phyloP scores from a whole-genome alignment of 2,113 vertebrate genomes.

The Lota lota region DNA sequence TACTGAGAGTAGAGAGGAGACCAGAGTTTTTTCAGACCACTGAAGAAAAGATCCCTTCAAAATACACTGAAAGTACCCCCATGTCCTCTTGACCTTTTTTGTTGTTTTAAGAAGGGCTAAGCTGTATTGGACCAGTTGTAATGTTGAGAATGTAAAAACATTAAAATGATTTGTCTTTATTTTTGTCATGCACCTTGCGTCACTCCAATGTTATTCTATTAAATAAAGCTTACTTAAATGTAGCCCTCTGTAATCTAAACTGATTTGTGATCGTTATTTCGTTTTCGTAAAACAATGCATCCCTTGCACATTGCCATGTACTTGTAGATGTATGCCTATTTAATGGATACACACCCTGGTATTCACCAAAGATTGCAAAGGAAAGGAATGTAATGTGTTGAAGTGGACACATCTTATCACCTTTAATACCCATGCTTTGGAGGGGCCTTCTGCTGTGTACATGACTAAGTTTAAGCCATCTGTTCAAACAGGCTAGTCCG shows the following conservation, averaged over 20 bases:
- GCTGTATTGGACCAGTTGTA: not conserved
- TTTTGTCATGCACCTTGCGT: constrained; percentile 1
- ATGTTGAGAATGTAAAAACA: constrained; percentile 9
- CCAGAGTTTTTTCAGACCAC: constrained; percentile 57
- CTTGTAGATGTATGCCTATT: too few species aligned
- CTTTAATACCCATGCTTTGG: constrained; percentile 11
- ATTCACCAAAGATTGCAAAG: not conserved
- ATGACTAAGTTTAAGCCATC: constrained; percentile 53
- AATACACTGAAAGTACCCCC: too few species aligned
- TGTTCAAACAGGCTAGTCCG: constrained; percentile 68
- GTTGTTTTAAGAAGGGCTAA: constrained; percentile 21
- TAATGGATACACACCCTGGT: too few species aligned
- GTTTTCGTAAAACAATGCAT: too few species aligned
- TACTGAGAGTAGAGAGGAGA: constrained; percentile 61
- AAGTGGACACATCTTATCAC: constrained; percentile 8
- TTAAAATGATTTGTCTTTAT: constrained; percentile 11
- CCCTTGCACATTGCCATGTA: too few species aligned
- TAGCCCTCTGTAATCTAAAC: not conserved
- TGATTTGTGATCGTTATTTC: too few species aligned
- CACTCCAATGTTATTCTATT: too few species aligned
- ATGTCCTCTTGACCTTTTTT: constrained; percentile 27
- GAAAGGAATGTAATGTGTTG: not conserved
- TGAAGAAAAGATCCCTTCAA: constrained; percentile 16
- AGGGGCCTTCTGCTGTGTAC: constrained; percentile 20
- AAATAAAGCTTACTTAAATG: not conserved